A percentile compares a stretch with the other conserved stretches of the same genome.
These are phyloP conservation scores for Troilus luridus DNA, from an alignment of 2,888 invertebrate species.

Conservation along the genomic window DNA sequence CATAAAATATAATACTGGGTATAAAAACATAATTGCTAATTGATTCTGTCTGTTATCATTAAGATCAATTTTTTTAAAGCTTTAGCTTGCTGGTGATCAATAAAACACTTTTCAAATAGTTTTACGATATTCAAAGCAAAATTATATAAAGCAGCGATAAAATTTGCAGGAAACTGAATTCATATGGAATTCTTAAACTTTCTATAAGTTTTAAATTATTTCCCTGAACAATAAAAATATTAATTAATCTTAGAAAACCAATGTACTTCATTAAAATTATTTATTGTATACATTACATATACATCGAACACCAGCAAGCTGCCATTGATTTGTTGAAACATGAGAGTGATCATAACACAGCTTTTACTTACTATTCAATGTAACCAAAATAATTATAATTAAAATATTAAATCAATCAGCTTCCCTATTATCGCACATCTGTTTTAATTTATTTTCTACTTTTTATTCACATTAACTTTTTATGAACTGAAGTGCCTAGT, in stretches of 20 bases:
- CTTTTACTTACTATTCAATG: not conserved
- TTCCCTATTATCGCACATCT: not conserved
- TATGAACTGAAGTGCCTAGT: not conserved
- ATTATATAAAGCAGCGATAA: not conserved
- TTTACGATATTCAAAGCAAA: not conserved
- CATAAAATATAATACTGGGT: not conserved
- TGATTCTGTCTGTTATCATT: constrained; percentile 21
- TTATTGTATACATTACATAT: not conserved
- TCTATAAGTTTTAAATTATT: not conserved
- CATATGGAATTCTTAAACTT: not conserved
- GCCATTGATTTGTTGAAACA: not conserved
- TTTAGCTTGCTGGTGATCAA: constrained; percentile 29
- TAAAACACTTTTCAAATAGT: not conserved
- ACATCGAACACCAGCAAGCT: not conserved
- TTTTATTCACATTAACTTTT: not conserved
- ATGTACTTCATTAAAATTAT: not conserved
- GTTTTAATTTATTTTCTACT: not conserved
- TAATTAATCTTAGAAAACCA: not conserved
- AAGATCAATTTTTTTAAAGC: not conserved
- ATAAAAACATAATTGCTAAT: not conserved
- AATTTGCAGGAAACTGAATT: not conserved
- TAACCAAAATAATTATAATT: not conserved
- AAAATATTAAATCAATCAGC: not conserved
- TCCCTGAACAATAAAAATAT: not conserved
- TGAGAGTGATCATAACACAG: not conserved